A percentile compares a stretch with the other conserved stretches of the same genome.
Evolutionary conservation across 2,113 vertebrate genomes (phyloP).

Genomic region (Chrysemys picta): DNA sequence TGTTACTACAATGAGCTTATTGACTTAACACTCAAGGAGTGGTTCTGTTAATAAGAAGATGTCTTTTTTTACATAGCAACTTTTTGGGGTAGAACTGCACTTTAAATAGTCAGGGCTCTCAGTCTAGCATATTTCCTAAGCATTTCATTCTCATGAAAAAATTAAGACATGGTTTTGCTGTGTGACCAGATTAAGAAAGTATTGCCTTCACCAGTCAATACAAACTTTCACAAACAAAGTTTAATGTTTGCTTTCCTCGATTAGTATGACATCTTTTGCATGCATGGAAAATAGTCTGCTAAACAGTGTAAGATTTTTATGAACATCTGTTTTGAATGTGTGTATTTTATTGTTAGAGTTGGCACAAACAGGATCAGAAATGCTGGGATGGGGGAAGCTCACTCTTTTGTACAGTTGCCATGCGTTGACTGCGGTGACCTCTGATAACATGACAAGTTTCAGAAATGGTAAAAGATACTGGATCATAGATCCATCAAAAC

Average conservation of each 20-base stretch:
- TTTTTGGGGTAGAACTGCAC: not conserved
- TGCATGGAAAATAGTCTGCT: not conserved
- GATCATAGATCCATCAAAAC: not conserved
- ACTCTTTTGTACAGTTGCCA: not conserved
- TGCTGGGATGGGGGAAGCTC: conserved; percentile 38
- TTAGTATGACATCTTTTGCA: conserved; percentile 4
- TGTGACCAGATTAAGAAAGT: not conserved
- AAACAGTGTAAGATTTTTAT: conserved; percentile 9
- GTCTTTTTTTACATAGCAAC: not conserved
- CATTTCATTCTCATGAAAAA: not conserved
- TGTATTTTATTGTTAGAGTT: conserved; percentile 42
- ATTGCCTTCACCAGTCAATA: not conserved
- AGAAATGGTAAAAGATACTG: conserved; percentile 11
- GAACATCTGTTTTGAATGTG: conserved; percentile 22
- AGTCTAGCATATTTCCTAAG: not conserved
- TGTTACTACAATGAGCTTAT: not conserved
- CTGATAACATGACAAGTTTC: conserved; percentile 35
- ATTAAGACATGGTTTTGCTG: not conserved
- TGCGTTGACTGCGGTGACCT: not conserved
- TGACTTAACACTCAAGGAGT: not conserved
- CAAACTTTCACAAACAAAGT: not conserved
- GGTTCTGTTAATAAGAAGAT: not conserved
- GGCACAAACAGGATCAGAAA: conserved; percentile 19
- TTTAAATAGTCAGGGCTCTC: not conserved
- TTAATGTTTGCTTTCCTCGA: not conserved